These are phyloP conservation scores for Amaurobius ferox DNA, from an alignment of 2,888 invertebrate genomes.

Conservation along the genomic window DNA sequence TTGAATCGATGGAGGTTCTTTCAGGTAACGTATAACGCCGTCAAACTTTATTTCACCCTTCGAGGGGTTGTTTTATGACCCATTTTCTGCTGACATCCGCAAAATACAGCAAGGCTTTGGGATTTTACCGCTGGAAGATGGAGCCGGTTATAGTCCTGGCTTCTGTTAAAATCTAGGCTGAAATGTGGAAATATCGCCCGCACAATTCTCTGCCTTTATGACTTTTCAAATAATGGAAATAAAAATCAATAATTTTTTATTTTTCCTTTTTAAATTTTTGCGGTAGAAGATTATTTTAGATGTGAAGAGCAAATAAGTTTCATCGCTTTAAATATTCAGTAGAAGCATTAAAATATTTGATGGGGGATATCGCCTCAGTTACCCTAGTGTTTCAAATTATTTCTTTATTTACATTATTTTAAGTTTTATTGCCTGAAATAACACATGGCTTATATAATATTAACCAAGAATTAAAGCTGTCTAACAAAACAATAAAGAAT, in stretches of 20 bases:
- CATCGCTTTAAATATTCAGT: too few species aligned
- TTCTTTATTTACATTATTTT: too few species aligned
- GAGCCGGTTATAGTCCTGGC: not conserved
- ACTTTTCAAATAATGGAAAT: not conserved
- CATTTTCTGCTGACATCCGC: constrained; percentile 65
- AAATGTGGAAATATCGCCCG: not conserved
- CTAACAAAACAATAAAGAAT: too few species aligned
- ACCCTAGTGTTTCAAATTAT: too few species aligned
- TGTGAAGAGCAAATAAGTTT: too few species aligned
- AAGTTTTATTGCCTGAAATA: too few species aligned
- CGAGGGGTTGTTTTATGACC: constrained; percentile 59
- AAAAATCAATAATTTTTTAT: not conserved
- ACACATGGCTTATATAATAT: too few species aligned
- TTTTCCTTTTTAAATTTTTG: too few species aligned
- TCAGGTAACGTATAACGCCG: constrained; percentile 69
- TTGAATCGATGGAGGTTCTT: constrained; percentile 26
- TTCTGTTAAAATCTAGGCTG: not conserved
- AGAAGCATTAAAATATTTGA: too few species aligned
- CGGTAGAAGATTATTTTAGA: too few species aligned
- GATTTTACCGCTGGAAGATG: constrained; percentile 9
- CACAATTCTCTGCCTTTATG: not conserved
- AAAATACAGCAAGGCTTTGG: constrained; percentile 38
- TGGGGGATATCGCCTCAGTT: too few species aligned
- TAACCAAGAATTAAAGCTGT: too few species aligned
- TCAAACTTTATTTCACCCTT: constrained; percentile 69